Base-by-base conservation (phyloP, 2,888 invertebrate species). In the Synergus japonicus region DNA sequence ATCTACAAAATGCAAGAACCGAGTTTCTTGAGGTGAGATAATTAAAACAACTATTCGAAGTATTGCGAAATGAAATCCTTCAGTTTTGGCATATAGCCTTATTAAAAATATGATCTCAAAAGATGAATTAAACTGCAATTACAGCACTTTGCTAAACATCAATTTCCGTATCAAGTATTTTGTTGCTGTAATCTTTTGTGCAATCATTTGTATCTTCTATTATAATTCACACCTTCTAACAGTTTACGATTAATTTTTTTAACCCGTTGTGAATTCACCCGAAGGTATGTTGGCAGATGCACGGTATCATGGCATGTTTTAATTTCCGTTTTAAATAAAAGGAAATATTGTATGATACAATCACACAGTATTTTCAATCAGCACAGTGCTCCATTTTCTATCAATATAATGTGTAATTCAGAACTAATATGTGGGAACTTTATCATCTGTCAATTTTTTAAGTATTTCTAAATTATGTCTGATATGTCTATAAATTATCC, bases 1-100 rank as follows among this genome's bases (percentile, higher is more conserved):
- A 91, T 80, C 87, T 92, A 79, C 89, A 88, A 79, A 90, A 88
- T 80, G 88, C 88, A 66, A 89, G 92, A 84, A 86, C 87, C 82
- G 92, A 91, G 85, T 92, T 91, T 84, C 89, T 91, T 78, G 91
- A 92, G 91, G 92, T 92, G 86, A 89, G 84, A 79, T 79, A 58
- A 81, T 85, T 81, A 0, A 18, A 67, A 49, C 29, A 22, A 13
- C 15, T 37, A 49, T 29, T 37, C 9, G 9, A 65, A 65, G 10
- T 41, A 65, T 41, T 65, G 3, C 13, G 13, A 65, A 15, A 7
- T 65, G n/a, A 65, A 65, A 65, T 43, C 15, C 9, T 65, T 65
- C 41, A 65, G 41, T 43, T 43, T 65, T 18, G 41, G 41, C n/a
- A 15, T n/a, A 65, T n/a, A 65, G 41, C 5, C 15, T 65, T 18